These are phyloP conservation scores for Copsychus sechellarum DNA, from an alignment of 2,113 vertebrate species.

Conservation along the genomic window DNA sequence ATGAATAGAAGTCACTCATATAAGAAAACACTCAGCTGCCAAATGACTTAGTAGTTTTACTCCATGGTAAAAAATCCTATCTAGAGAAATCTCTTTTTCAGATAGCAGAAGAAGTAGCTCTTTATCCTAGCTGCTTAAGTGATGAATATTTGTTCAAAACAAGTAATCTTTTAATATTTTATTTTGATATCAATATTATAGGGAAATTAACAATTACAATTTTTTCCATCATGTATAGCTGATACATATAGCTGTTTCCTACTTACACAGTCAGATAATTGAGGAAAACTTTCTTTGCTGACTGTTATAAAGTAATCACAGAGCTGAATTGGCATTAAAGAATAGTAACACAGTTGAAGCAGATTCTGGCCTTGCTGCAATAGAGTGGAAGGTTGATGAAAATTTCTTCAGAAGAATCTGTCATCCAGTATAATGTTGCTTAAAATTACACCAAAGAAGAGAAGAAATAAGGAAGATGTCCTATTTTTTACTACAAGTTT, in stretches of 20 bases:
- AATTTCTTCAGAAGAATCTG: background rate
- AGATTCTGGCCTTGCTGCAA: background rate
- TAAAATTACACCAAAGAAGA: background rate
- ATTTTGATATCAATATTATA: background rate
- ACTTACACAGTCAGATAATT: background rate
- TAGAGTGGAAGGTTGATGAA: background rate
- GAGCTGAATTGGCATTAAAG: background rate
- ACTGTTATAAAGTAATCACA: background rate
- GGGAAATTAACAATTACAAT: fast-evolving
- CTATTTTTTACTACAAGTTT: background rate
- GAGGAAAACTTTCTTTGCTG: background rate
- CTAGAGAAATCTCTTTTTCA: background rate
- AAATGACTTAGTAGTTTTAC: background rate
- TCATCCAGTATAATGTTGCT: background rate
- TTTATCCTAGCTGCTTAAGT: background rate
- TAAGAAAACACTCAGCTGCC: background rate
- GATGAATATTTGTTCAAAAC: background rate
- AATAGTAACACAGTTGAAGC: background rate
- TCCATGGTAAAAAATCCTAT: background rate
- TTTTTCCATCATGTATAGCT: background rate
- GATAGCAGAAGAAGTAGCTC: background rate
- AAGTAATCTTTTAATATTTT: background rate
- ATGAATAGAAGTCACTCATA: background rate
- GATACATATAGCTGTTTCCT: background rate
- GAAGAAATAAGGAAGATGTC: background rate